These are phyloP conservation scores for Lophochroa leadbeateri DNA, from an alignment of 2,113 vertebrate genomes.

Conservation along the genomic window DNA sequence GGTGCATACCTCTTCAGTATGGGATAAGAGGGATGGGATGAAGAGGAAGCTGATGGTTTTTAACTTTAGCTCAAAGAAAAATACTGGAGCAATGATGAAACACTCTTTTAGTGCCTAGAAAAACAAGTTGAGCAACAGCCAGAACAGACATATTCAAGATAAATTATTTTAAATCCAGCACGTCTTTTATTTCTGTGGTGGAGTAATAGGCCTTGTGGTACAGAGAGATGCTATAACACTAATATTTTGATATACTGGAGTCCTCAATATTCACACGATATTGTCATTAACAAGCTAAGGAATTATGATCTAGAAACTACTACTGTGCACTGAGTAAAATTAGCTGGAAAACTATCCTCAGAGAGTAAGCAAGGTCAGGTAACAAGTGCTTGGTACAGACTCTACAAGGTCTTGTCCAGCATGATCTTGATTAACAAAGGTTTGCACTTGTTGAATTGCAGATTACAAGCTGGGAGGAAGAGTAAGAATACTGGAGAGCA, in stretches of 20 bases:
- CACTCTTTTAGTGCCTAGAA: not conserved
- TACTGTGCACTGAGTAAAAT: not conserved
- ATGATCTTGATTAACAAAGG: not conserved
- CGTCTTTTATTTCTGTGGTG: not conserved
- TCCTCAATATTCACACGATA: not conserved
- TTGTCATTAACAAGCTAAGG: not conserved
- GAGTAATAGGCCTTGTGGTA: not conserved
- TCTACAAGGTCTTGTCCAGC: not conserved
- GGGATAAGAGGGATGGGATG: not conserved
- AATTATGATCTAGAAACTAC: not conserved
- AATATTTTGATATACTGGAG: not conserved
- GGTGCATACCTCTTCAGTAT: not conserved
- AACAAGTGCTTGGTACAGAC: not conserved
- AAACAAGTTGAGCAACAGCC: not conserved
- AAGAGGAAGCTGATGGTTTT: not conserved
- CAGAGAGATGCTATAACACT: not conserved
- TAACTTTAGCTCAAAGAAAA: slow-evolving; percentile 34
- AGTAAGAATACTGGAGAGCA: not conserved
- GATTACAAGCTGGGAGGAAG: not conserved
- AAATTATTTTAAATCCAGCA: not conserved
- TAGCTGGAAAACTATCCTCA: not conserved
- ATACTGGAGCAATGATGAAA: not conserved
- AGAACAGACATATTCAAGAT: not conserved
- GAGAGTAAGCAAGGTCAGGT: not conserved
- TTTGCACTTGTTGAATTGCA: not conserved